Evolutionary conservation across 2,113 vertebrate genomes (phyloP).

Genomic region (Montifringilla adamsi): DNA sequence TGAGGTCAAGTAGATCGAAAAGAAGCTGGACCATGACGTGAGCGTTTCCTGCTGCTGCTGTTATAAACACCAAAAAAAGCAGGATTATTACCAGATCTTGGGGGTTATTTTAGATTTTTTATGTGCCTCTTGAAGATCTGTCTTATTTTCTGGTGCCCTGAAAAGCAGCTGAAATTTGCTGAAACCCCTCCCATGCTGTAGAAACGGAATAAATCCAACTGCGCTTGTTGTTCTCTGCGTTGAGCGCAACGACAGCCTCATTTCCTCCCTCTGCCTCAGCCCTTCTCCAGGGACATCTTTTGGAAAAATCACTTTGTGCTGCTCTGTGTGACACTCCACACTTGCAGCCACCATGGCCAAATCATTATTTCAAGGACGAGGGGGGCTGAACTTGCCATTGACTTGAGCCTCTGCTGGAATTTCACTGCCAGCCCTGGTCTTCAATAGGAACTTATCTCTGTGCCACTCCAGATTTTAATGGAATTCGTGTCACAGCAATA

Average conservation of each 20-base stretch:
- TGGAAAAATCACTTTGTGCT: not conserved
- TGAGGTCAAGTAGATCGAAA: not conserved
- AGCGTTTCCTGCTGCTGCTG: not conserved
- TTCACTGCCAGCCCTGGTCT: not conserved
- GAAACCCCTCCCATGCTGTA: not conserved
- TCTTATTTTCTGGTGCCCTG: not conserved
- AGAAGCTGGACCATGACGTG: not conserved
- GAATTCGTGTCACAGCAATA: not conserved
- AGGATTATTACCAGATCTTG: not conserved
- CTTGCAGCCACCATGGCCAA: fast-evolving
- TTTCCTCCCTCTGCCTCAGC: not conserved
- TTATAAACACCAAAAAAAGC: not conserved
- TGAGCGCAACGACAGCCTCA: fast-evolving
- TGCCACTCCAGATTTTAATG: not conserved
- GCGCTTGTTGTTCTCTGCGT: not conserved
- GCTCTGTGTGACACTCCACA: not conserved
- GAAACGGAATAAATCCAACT: not conserved
- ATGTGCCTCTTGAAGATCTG: not conserved
- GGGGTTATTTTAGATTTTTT: not conserved
- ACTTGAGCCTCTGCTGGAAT: not conserved
- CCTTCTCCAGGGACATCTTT: not conserved
- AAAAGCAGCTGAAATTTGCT: not conserved
- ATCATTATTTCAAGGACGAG: not conserved
- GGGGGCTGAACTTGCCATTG: not conserved
- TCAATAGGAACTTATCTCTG: not conserved